Evolutionary conservation across 2,888 invertebrate genomes (phyloP).

Genomic region (Rhingia rostrata): DNA sequence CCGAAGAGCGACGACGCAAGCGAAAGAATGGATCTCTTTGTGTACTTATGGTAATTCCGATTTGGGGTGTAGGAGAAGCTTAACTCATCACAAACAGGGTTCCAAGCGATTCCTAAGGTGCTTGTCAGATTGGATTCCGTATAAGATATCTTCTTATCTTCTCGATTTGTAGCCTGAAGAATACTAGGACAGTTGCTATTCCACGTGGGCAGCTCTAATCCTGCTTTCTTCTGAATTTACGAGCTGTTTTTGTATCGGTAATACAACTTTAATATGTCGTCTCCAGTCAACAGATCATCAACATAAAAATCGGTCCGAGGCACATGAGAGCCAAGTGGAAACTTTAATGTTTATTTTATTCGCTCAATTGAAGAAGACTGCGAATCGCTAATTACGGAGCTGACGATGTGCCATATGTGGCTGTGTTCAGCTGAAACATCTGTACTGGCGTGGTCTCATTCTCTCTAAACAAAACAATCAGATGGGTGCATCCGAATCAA

Average conservation of each 20-base stretch:
- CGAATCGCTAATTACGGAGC: too few relatives aligned
- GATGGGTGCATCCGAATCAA: too few relatives aligned
- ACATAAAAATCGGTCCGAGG: too few relatives aligned
- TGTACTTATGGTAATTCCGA: background rate
- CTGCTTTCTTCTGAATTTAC: background rate
- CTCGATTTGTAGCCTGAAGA: background rate
- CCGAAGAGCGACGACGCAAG: background rate
- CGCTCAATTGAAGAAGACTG: too few relatives aligned
- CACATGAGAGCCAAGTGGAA: too few relatives aligned
- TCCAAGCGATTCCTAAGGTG: background rate
- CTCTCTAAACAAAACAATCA: too few relatives aligned
- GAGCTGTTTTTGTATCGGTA: background rate
- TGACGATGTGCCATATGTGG: too few relatives aligned
- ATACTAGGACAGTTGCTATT: background rate
- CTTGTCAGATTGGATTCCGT: background rate
- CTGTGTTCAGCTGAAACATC: too few relatives aligned
- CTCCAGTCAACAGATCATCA: too few relatives aligned
- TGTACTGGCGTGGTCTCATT: too few relatives aligned
- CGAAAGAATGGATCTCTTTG: background rate
- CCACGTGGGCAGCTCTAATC: background rate
- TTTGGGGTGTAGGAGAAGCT: background rate
- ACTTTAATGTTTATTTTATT: too few relatives aligned
- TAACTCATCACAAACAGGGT: background rate
- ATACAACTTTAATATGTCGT: background rate
- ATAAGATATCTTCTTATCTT: background rate